Evolutionary conservation across 2,888 invertebrate genomes (phyloP).

Genomic region (Leucoma salicis): DNA sequence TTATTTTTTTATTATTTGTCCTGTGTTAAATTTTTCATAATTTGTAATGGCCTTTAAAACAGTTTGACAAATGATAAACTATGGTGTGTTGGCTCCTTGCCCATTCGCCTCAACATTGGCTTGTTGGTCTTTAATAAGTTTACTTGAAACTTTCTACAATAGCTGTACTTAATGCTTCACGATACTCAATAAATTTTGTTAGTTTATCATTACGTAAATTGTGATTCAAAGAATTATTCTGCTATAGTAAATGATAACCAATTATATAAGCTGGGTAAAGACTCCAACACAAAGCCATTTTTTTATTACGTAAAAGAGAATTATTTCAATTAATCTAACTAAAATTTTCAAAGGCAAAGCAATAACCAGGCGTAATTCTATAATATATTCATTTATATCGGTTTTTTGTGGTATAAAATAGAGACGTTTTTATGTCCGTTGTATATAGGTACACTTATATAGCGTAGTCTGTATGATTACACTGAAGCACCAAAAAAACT

Average conservation of each 20-base stretch:
- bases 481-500: slow-evolving; percentile 49
- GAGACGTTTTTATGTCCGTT: slow-evolving; percentile 55
- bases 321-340: slow-evolving; percentile 22
- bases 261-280: slow-evolving; percentile 12
- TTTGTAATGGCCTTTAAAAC: slow-evolving; percentile 44
- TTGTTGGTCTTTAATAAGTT: slow-evolving; percentile 49
- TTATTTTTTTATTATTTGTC: too few relatives aligned
- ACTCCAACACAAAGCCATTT: slow-evolving; percentile 11
- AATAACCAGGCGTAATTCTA: slow-evolving; percentile 50
- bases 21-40: too few relatives aligned
- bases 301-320: slow-evolving; percentile 16
- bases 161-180: slow-evolving; percentile 37
- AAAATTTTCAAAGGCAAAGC: slow-evolving; percentile 30
- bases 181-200: slow-evolving; percentile 26
- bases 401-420: slow-evolving; percentile 35
- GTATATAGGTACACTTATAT: too few relatives aligned
- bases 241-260: slow-evolving; percentile 12
- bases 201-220: too few relatives aligned
- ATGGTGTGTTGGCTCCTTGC: slow-evolving; percentile 52
- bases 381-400: slow-evolving; percentile 47
- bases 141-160: slow-evolving; percentile 40
- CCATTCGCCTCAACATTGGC: slow-evolving; percentile 38
- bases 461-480: slow-evolving; percentile 39
- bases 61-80: slow-evolving; percentile 43
- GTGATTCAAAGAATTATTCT: too few relatives aligned